Conservation (phyloP, 2,888 invertebrate genomes). For the Monochamus alternatus region DNA sequence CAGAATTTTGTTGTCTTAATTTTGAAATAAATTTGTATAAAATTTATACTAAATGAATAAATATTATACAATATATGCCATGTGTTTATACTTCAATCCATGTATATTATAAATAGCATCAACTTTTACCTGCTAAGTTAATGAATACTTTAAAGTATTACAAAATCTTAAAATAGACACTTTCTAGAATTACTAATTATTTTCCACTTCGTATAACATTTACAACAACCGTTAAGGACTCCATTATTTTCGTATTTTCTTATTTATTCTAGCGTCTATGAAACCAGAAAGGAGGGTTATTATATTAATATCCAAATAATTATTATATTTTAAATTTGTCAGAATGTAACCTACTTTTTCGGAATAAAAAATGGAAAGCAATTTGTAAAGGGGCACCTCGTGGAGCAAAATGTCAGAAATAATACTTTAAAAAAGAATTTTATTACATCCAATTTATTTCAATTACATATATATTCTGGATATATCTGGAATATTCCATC, state of each 20-base stretch:
- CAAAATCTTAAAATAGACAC: constrained; percentile 53
- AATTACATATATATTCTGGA: neutral
- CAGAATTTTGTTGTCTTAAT: too few relatives aligned
- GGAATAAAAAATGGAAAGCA: constrained; percentile 48
- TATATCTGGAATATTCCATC: constrained; percentile 2
- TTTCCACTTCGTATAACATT: neutral
- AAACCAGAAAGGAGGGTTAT: neutral
- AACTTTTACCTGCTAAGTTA: constrained; percentile 51
- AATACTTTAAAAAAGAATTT: constrained; percentile 6
- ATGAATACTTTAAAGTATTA: constrained; percentile 52
- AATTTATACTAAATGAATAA: neutral
- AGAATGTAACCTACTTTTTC: constrained; percentile 50
- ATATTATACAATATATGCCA: neutral
- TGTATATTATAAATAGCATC: constrained; percentile 33
- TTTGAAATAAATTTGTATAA: too few relatives aligned
- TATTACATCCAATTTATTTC: constrained; percentile 4
- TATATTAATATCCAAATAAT: neutral
- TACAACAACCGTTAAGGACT: neutral
- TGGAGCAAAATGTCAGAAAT: constrained; percentile 11
- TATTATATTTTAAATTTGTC: constrained; percentile 18
- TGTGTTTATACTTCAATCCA: constrained; percentile 9
- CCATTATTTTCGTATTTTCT: constrained; percentile 8
- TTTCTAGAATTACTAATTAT: constrained; percentile 51
- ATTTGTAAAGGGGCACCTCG: constrained; percentile 32
- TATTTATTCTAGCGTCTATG: neutral